Base-by-base conservation (phyloP, 2,113 vertebrate genomes). In the Protomyctophum bolini region DNA sequence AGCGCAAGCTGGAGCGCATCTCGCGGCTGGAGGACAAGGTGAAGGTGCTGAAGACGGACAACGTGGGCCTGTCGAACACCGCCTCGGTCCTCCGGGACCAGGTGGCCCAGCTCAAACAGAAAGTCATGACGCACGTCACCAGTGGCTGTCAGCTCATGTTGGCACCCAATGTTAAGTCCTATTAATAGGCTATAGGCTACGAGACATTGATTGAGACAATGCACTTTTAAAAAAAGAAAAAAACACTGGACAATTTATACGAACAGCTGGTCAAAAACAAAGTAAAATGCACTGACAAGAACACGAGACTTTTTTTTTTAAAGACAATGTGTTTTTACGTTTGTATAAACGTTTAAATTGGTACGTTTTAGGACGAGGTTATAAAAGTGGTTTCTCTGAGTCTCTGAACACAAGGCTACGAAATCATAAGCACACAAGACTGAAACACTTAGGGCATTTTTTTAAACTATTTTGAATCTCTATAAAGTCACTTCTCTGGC, bases 1-100 rank as follows among this genome's bases (percentile, higher is more conserved):
- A 91, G 90, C 89, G 97, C 86, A 98, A 98, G 61, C 93, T 98
- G 91, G 97, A 98, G 90, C 93, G 97, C 63, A 97, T 97, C 89
- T 89, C 96, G 5, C 94, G 97, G 0, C 84, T 98, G 87, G 96
- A 98, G 89, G 96, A 98, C 81, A 96, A 97, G 60, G 97, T 98
- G 64, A 96, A 97, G 61, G 90, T 90, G 0, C 87, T 98, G 64
- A 97, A 97, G 73, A 91, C 93, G 0, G 96, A 98, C 87, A 98
- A 98, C 87, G 94, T 93, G 1, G 96, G 96, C 11, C 86, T 98
- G 68, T 96, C 95, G 3, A 95, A 67, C 86, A 95, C 96, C 6
- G 96, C 96, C 0, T 93, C 95, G 0, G 62, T 94, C 9, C 92
- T 98, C 33, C 85, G 96, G 2, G 97, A 97, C 10, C 97, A 98